A percentile compares a stretch with the other conserved stretches of the same genome.
These are phyloP conservation scores for Balearica regulorum DNA, from an alignment of 2,797 vertebrate genomes.

Conservation along the genomic window DNA sequence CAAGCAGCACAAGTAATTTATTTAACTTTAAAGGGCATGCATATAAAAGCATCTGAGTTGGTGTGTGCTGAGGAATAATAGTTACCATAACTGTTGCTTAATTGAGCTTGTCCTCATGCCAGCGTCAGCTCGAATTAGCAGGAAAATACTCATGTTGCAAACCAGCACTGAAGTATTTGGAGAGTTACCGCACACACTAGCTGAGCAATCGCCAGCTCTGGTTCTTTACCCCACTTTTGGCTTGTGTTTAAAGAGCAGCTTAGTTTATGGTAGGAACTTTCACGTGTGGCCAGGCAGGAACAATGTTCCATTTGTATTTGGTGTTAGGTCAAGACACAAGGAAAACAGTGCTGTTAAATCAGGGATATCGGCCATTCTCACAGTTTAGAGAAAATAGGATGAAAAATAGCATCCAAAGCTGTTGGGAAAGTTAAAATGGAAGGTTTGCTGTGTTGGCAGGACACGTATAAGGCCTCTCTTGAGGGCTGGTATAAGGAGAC, in stretches of 20 bases:
- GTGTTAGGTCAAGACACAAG: background rate
- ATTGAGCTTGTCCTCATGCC: slow-evolving; percentile 6
- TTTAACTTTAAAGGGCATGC: background rate
- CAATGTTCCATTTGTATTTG: background rate
- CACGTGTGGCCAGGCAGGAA: background rate
- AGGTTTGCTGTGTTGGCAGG: background rate
- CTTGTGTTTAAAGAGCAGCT: background rate
- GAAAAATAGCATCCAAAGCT: background rate
- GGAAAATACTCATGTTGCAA: background rate
- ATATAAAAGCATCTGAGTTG: background rate
- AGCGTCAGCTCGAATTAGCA: background rate
- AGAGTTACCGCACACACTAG: background rate
- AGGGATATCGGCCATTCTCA: background rate
- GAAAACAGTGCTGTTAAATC: background rate
- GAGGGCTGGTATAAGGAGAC: rapidly evolving
- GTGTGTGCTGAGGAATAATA: background rate
- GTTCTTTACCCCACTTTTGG: background rate
- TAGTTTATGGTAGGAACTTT: background rate
- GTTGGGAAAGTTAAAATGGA: background rate
- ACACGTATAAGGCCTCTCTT: background rate
- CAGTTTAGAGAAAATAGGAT: background rate
- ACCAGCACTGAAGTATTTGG: background rate
- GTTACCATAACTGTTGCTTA: background rate
- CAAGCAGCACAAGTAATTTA: background rate
- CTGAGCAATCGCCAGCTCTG: background rate